These are phyloP conservation scores for Chaetorhynchus papuensis DNA, from an alignment of 2,113 vertebrate genomes.

Conservation along the genomic window DNA sequence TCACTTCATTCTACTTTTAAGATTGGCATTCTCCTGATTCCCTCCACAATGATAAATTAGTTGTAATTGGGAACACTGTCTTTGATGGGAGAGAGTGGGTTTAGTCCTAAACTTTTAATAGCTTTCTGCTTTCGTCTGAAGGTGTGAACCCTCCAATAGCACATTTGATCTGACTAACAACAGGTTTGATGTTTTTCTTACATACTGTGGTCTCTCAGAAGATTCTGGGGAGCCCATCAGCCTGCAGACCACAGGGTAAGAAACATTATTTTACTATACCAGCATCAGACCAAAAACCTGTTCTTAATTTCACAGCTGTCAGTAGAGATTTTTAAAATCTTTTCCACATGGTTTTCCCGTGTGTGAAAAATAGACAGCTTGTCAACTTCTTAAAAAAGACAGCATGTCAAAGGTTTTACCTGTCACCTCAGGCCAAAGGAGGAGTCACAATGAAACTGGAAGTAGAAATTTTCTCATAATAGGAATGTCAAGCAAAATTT, in stretches of 20 bases:
- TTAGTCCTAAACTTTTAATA: conserved; percentile 15
- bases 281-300: background rate
- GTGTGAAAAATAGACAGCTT: background rate
- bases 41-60: conserved; percentile 4
- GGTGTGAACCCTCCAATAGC: background rate
- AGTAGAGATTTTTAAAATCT: background rate
- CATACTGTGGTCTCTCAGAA: background rate
- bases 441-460: background rate
- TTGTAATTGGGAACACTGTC: conserved; percentile 16
- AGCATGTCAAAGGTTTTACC: background rate
- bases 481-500: background rate
- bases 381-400: background rate
- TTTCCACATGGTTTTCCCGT: background rate
- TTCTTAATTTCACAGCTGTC: background rate
- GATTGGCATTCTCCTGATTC: background rate
- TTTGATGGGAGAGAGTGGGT: background rate
- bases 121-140: background rate
- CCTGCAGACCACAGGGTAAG: background rate
- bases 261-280: background rate
- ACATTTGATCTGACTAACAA: background rate
- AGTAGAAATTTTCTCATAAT: background rate
- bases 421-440: background rate
- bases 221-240: background rate
- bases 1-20: conserved; percentile 22
- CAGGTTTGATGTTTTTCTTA: background rate